A percentile compares a stretch with the other conserved stretches of the same genome.
Evolutionary conservation across 1,140 invertebrate species (phyloP).

Genomic region (Doryteuthis pealeii): DNA sequence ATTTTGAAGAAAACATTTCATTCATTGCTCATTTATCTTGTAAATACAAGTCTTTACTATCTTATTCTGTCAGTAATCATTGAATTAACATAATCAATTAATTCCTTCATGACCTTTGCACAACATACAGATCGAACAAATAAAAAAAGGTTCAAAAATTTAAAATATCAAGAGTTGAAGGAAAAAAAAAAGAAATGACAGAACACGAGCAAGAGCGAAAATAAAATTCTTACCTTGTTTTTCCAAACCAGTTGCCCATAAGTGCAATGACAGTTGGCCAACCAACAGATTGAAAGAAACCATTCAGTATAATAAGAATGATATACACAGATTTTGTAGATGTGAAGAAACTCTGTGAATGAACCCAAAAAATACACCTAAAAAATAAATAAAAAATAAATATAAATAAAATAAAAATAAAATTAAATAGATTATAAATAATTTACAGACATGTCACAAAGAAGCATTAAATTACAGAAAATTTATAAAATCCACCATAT

Average conservation of each 20-base stretch:
- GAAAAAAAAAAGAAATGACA: neutral
- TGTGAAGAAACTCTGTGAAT: slow-evolving; percentile 59
- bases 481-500: no score
- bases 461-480: no score
- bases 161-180: slow-evolving; percentile 4
- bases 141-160: neutral
- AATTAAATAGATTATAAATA: no score
- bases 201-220: neutral
- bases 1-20: neutral
- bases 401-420: no score
- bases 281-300: slow-evolving; percentile 87
- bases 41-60: no score
- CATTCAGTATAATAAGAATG: slow-evolving; percentile 71
- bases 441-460: no score
- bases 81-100: no score
- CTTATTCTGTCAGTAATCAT: no score
- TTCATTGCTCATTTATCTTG: no score
- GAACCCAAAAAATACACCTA: slow-evolving; percentile 63
- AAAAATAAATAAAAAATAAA: slow-evolving; percentile 19
- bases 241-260: slow-evolving; percentile 96
- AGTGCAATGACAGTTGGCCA: slow-evolving; percentile 92
- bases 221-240: slow-evolving; percentile 65
- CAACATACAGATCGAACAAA: no score
- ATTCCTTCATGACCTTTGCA: no score
- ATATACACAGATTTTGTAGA: slow-evolving; percentile 61